Evolutionary conservation across 2,888 invertebrate genomes (phyloP).

Genomic region (Thecophora atra): DNA sequence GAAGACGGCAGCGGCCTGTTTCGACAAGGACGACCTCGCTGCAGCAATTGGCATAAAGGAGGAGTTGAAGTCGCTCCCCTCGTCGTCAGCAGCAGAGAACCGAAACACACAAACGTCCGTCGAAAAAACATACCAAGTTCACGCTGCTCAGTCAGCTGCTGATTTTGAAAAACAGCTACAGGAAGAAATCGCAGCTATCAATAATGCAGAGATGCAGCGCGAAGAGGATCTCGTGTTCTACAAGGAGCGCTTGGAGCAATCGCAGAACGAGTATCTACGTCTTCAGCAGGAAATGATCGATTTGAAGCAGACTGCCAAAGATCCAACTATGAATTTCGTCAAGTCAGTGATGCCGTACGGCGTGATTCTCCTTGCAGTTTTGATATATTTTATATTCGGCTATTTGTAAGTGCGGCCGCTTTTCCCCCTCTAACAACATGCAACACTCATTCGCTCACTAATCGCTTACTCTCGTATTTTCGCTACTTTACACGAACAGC

Average conservation of each 20-base stretch:
- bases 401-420: constrained; percentile 47
- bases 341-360: constrained; percentile 55
- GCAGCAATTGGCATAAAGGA: constrained; percentile 6
- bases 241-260: constrained; percentile 62
- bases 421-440: no score
- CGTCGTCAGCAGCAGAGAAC: not conserved
- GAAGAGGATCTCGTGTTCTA: constrained; percentile 65
- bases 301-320: constrained; percentile 51
- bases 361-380: constrained; percentile 56
- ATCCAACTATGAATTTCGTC: constrained; percentile 42
- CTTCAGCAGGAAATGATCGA: constrained; percentile 59
- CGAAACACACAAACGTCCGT: not conserved
- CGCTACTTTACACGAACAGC: not conserved
- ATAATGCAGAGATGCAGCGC: constrained; percentile 54
- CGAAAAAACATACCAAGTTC: not conserved
- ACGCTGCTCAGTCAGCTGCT: not conserved
- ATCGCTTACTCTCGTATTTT: constrained; percentile 11
- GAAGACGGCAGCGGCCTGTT: constrained; percentile 10
- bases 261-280: constrained; percentile 58
- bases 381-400: constrained; percentile 58
- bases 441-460: no score
- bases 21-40: not conserved
- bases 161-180: constrained; percentile 46
- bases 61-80: not conserved
- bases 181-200: constrained; percentile 57